Evolutionary conservation across 2,113 vertebrate genomes (phyloP), one percentile per base, ranked within the genome.

Genomic region (Xenopus tropicalis): DNA sequence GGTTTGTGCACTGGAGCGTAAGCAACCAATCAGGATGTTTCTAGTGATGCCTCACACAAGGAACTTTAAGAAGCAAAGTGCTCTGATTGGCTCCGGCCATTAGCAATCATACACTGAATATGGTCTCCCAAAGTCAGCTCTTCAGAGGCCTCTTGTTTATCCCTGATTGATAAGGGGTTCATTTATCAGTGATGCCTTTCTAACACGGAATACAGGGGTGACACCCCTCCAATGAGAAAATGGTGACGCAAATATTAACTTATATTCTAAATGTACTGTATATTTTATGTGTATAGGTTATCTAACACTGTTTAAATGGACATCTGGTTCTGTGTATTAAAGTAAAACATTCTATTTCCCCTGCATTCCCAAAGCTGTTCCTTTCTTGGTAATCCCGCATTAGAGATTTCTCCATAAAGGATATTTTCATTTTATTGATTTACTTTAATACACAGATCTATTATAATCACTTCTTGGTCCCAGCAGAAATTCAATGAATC

Each of bases 201-300:
- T 24, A 48, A 23, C 23, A 58, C 46, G 17, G 59, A n/a, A 19
- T 20, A 71, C 43, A 29, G 48, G 14, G 44, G 16, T 54, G 52
- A 54, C 19, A n/a, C n/a, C 29, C 21, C 23, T 54, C 20, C 16
- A 57, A 16, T 14, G 24, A 57, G 62, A 56, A 24, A 66, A 19
- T 10, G 20, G 52, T 67, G 56, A 24, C 43, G 57, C 72, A 67
- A 67, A 67, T 51, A 58, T 74, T 67, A 66, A 75, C 16, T 23
- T 66, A 66, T 66, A 66, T 66, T 12, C 64, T 69, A 75, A 69
- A 63, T 63, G 20, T 75, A 75, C 66, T 75, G 73, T 75, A 75
- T 75, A 69, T 75, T 69, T 29, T 61, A 23, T 75, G 66, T 75
- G 66, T 69, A 75, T 75, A 69, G 59, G n/a, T 75, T 75, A 37